Evolutionary conservation across 53 echinoderm and acorn worm species (phyloP).

Genomic region (Holothuria leucospilota): DNA sequence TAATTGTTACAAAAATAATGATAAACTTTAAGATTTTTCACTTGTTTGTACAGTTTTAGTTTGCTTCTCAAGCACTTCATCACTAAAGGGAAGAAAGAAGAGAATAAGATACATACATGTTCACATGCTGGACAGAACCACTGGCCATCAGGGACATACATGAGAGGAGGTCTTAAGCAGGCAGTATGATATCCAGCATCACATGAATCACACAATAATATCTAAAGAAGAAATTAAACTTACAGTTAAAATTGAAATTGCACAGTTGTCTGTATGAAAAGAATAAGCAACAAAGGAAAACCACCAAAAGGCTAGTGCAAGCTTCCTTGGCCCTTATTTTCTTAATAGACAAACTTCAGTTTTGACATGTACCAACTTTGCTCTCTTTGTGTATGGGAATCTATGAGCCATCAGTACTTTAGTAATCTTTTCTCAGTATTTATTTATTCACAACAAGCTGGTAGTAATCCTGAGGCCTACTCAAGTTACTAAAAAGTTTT

Average conservation of each 20-base stretch:
- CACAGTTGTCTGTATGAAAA: too few species aligned
- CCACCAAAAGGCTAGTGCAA: too few species aligned
- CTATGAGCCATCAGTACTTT: neutral
- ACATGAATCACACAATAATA: conserved; percentile 93
- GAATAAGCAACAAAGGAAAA: too few species aligned
- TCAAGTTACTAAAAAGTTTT: too few species aligned
- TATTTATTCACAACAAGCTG: too few species aligned
- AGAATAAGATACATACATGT: conserved; percentile 73
- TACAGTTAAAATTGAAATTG: too few species aligned
- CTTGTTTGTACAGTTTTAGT: too few species aligned
- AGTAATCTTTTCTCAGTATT: too few species aligned
- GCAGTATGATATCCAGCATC: conserved; percentile 98
- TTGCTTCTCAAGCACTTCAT: neutral
- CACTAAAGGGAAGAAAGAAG: neutral
- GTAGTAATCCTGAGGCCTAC: too few species aligned
- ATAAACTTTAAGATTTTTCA: too few species aligned
- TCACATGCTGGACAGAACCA: conserved; percentile 98
- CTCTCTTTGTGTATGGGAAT: neutral
- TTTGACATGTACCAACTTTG: neutral
- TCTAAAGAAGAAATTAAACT: conserved; percentile 50
- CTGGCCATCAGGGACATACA: conserved; percentile 91
- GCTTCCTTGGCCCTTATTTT: too few species aligned
- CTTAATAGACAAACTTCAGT: neutral
- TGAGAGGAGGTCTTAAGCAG: conserved; percentile 91
- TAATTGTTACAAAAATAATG: too few species aligned